These are phyloP conservation scores for Pithys albifrons DNA, from an alignment of 2,113 vertebrate species.

Conservation along the genomic window DNA sequence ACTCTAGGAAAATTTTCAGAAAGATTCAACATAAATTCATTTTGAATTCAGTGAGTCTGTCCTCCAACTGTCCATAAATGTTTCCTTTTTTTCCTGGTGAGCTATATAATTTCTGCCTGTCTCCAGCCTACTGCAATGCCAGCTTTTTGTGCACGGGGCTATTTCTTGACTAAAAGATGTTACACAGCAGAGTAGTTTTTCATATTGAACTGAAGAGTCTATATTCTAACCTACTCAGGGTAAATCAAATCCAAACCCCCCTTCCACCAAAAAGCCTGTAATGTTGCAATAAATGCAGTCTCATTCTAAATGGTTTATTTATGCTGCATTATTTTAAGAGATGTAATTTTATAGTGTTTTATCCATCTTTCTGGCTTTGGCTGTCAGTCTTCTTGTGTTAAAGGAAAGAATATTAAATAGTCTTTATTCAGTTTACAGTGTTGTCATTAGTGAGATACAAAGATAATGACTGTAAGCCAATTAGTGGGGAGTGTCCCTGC, in stretches of 20 bases:
- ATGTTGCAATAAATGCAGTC: constrained; percentile 79
- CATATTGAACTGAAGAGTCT: constrained; percentile 71
- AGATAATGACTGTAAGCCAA: constrained; percentile 34
- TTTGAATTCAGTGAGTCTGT: neutral
- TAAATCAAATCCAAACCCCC: constrained; percentile 74
- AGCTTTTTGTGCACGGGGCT: constrained; percentile 69
- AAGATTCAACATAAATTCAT: neutral
- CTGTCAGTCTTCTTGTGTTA: constrained; percentile 68
- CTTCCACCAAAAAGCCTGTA: constrained; percentile 81
- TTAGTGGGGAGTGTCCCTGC: neutral
- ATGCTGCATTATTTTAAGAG: constrained; percentile 72
- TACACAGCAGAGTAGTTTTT: constrained; percentile 59
- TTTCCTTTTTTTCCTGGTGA: constrained; percentile 13
- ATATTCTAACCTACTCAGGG: constrained; percentile 81
- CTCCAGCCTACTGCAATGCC: constrained; percentile 68
- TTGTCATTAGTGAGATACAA: constrained; percentile 51
- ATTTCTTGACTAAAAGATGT: constrained; percentile 61
- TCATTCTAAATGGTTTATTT: constrained; percentile 78
- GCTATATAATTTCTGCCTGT: constrained; percentile 24
- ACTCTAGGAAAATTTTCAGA: neutral
- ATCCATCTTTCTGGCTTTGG: constrained; percentile 72
- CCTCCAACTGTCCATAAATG: neutral
- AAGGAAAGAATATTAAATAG: constrained; percentile 66
- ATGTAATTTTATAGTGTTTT: constrained; percentile 68
- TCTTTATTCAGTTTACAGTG: constrained; percentile 57